Percentiles rank a stretch among this genome's conserved stretches.
These are phyloP conservation scores for Alfaro cultratus DNA, from an alignment of 2,797 vertebrate genomes.

Conservation along the genomic window DNA sequence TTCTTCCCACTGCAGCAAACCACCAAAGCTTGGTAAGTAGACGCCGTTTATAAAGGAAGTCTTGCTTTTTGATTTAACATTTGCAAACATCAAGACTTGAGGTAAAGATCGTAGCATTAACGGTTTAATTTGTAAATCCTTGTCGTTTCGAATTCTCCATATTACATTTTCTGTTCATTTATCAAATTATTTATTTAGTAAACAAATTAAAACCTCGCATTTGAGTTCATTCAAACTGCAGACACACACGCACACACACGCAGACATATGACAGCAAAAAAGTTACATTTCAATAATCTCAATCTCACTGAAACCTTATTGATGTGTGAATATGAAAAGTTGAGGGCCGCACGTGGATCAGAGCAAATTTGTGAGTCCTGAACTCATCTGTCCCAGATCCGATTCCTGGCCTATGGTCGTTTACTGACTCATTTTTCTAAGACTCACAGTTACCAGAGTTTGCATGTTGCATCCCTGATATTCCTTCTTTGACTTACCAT, in stretches of 20 bases:
- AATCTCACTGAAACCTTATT: background rate
- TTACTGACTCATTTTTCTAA: background rate
- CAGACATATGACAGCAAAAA: too few relatives aligned
- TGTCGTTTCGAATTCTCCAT: background rate
- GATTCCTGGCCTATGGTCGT: too few relatives aligned
- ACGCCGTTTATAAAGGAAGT: background rate
- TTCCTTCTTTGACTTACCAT: background rate
- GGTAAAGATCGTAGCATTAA: background rate
- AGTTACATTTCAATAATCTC: too few relatives aligned
- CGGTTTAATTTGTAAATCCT: background rate
- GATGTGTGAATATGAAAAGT: background rate
- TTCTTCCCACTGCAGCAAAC: background rate
- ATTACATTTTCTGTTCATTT: background rate
- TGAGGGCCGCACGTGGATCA: background rate
- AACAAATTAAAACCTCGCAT: background rate
- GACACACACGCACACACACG: too few relatives aligned
- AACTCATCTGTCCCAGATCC: too few relatives aligned
- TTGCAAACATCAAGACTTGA: background rate
- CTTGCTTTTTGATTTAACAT: background rate
- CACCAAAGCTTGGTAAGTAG: conserved; percentile 2
- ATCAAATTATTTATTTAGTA: background rate
- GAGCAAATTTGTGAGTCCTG: too few relatives aligned
- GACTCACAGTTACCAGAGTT: background rate
- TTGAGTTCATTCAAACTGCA: background rate
- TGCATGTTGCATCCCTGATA: background rate